Conservation (phyloP, 2,113 vertebrate genomes). For the Lycaon pictus region DNA sequence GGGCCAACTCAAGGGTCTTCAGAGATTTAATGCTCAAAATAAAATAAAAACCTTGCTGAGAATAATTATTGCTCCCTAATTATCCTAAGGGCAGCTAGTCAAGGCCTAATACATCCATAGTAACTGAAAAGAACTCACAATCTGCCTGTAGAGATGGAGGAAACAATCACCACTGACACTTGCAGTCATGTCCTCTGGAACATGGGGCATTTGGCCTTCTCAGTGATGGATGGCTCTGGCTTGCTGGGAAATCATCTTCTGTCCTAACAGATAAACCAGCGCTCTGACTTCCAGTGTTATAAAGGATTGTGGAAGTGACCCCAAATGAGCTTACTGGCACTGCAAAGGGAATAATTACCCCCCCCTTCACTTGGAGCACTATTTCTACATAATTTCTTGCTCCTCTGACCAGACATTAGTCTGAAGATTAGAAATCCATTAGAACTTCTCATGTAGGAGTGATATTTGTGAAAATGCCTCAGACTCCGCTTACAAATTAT, state of each 20-base stretch:
- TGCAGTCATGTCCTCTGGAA: neutral
- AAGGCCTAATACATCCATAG: neutral
- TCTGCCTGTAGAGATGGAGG: neutral
- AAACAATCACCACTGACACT: neutral
- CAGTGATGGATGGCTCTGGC: neutral
- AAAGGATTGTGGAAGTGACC: neutral
- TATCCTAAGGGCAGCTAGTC: neutral
- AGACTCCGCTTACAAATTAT: neutral
- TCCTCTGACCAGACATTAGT: neutral
- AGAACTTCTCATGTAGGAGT: neutral
- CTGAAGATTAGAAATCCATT: neutral
- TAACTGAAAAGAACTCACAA: neutral
- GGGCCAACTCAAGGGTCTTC: neutral
- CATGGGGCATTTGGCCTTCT: neutral
- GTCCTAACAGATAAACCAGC: neutral
- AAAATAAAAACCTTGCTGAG: neutral
- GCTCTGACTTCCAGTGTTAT: neutral
- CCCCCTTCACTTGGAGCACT: neutral
- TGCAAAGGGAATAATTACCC: neutral
- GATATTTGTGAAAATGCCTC: neutral
- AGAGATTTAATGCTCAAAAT: conserved; percentile 27
- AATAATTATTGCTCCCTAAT: neutral
- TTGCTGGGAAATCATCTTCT: neutral
- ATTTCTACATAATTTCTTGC: neutral
- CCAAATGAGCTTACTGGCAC: neutral